These are phyloP conservation scores for Semicossyphus pulcher DNA, from an alignment of 2,113 vertebrate genomes.

Conservation along the genomic window DNA sequence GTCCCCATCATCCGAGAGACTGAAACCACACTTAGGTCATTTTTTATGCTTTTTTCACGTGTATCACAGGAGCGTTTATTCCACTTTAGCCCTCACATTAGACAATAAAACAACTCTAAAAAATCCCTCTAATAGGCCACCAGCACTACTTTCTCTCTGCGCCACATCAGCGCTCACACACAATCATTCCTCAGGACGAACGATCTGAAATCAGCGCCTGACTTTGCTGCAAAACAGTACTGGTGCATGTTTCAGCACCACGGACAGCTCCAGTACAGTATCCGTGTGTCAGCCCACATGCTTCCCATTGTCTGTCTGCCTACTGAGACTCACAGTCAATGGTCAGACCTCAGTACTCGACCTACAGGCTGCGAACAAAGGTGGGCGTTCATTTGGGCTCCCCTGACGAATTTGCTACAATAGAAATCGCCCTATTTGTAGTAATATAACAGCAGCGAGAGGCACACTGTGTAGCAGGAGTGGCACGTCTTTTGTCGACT, in stretches of 20 bases:
- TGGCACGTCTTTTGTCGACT: slow-evolving; percentile 31
- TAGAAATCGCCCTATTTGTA: not conserved
- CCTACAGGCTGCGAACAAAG: slow-evolving; percentile 27
- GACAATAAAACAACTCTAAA: slow-evolving; percentile 3
- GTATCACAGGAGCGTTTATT: not conserved
- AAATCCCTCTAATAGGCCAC: too few relatives aligned
- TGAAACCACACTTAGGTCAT: not conserved
- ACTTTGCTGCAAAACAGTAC: not conserved
- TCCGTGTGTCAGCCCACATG: slow-evolving; percentile 21
- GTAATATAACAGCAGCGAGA: not conserved
- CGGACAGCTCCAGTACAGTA: slow-evolving; percentile 68
- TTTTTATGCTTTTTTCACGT: slow-evolving; percentile 5
- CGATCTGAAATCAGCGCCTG: not conserved
- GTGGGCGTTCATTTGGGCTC: slow-evolving; percentile 53
- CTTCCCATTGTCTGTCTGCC: slow-evolving; percentile 31
- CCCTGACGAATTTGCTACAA: not conserved
- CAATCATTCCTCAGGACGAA: not conserved
- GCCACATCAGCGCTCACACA: slow-evolving; percentile 14
- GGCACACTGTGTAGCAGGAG: not conserved
- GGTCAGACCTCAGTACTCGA: slow-evolving; percentile 26
- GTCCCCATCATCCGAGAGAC: not conserved
- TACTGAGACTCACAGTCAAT: slow-evolving; percentile 42
- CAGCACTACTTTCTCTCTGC: slow-evolving; percentile 4
- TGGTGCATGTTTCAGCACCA: slow-evolving; percentile 75
- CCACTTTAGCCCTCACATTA: not conserved